Evolutionary conservation across 2,888 invertebrate genomes (phyloP).

Genomic region (Elegia similella): DNA sequence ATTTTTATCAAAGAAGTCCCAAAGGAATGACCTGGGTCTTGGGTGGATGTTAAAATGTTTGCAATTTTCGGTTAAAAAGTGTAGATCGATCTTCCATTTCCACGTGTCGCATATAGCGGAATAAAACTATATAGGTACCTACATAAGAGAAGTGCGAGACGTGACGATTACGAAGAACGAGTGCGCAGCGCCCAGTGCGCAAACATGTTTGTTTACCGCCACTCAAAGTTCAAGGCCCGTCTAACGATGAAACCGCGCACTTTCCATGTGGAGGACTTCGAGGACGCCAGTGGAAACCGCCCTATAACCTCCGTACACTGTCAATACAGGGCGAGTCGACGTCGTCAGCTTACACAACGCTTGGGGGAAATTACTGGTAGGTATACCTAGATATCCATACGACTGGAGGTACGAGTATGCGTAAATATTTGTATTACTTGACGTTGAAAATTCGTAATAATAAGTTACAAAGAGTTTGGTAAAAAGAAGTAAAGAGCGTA

Average conservation of each 20-base stretch:
- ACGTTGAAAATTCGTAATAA: no score
- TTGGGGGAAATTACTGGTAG: neutral
- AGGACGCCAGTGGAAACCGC: conserved; percentile 35
- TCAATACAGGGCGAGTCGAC: conserved; percentile 2
- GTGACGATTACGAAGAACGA: conserved; percentile 62
- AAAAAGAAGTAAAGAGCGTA: no score
- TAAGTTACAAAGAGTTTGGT: no score
- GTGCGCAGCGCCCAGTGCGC: conserved; percentile 68
- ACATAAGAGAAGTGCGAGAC: conserved; percentile 42
- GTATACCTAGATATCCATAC: neutral
- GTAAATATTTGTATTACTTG: no score
- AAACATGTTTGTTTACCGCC: conserved; percentile 79
- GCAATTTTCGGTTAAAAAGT: no score
- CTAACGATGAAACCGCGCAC: conserved; percentile 59
- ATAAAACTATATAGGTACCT: conserved; percentile 45
- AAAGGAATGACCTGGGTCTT: no score
- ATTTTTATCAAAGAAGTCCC: no score
- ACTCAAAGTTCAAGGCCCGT: conserved; percentile 75
- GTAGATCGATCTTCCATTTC: conserved; percentile 31
- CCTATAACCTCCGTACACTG: conserved; percentile 2
- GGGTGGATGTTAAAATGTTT: no score
- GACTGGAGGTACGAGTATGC: no score
- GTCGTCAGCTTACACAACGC: neutral
- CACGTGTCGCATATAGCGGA: conserved; percentile 54
- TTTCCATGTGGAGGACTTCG: conserved; percentile 47